Evolutionary conservation across 2,797 vertebrate species (phyloP), one percentile per base, ranked within the genome.

Genomic region (Enoplosus armatus): DNA sequence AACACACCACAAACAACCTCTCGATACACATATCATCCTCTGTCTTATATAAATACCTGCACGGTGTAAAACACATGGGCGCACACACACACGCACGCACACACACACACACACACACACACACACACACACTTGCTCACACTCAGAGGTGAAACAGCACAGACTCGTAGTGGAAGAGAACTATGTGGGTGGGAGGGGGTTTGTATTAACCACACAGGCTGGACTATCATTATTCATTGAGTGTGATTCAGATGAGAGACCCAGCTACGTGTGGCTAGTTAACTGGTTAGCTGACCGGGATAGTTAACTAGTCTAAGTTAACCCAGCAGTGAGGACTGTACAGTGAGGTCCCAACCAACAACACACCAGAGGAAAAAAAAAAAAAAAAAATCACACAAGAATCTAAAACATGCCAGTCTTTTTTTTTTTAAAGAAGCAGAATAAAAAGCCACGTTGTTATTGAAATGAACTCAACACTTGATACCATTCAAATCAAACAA

Each of bases 351-450:
- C 88, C 84, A 86, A 85, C 89, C 86, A 89, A 85, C 77, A 80
- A 83, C 86, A 88, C 85, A 88, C 74, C 77, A 72, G 75, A 76
- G 65, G 66, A 39, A 53, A 56, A 29, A 8, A 62, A 60, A 15
- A 2, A 35, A 43, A 41, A 64, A 87, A 71, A 48, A 69, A 86
- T 85, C 88, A 90, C 90, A 90, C 63, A 72, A 91, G 67, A 90
- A 90, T 93, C 80, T 80, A 93, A 93, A 93, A 91, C 93, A 95
- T 95, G 94, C 92, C 90, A 86, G 76, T 88, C 64, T 83, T 84
- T 88, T 83, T 88, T 79, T 82, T 85, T 83, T 84, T 66, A 71
- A 85, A 92, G 79, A 92, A 93, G 90, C 90, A 88, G 87, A 90
- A 92, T 83, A 75, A 92, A 90, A 94, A 90, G 85, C 84, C 89